Percentiles rank a stretch among this genome's conserved stretches.
phyloP scores from a whole-genome alignment of 2,888 invertebrate species.

The Hedya salicella region DNA sequence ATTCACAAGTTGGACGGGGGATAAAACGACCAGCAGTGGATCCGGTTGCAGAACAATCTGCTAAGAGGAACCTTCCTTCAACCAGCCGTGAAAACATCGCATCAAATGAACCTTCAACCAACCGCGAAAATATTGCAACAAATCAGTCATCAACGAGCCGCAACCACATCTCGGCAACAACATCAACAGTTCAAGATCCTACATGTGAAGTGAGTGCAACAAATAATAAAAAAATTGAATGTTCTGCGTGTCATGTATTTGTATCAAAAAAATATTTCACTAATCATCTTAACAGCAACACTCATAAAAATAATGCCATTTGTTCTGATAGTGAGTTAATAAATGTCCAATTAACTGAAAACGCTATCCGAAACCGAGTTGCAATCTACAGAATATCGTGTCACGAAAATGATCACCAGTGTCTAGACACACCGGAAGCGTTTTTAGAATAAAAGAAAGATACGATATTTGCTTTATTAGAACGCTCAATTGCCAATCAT shows the following conservation, averaged over 20 bases:
- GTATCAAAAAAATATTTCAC: background rate
- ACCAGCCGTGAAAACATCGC: too few relatives aligned
- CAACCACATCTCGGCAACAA: too few relatives aligned
- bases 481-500: background rate
- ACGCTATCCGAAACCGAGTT: background rate
- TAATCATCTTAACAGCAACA: background rate
- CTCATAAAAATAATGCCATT: background rate
- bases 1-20: too few relatives aligned
- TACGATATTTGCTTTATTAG: background rate
- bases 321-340: too few relatives aligned
- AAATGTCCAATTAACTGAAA: background rate
- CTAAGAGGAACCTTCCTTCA: too few relatives aligned
- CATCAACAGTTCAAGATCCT: too few relatives aligned
- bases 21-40: too few relatives aligned
- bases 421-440: background rate
- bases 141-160: too few relatives aligned
- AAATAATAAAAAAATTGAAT: slow-evolving; percentile 7
- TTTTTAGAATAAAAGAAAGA: background rate
- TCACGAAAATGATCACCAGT: background rate
- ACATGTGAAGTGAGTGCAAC: background rate
- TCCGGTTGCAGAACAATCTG: too few relatives aligned
- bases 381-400: background rate
- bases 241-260: slow-evolving; percentile 1
- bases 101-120: too few relatives aligned
- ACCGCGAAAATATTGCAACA: too few relatives aligned